These are phyloP conservation scores for Antennarius maculatus DNA, from an alignment of 2,797 vertebrate species.

Conservation along the genomic window DNA sequence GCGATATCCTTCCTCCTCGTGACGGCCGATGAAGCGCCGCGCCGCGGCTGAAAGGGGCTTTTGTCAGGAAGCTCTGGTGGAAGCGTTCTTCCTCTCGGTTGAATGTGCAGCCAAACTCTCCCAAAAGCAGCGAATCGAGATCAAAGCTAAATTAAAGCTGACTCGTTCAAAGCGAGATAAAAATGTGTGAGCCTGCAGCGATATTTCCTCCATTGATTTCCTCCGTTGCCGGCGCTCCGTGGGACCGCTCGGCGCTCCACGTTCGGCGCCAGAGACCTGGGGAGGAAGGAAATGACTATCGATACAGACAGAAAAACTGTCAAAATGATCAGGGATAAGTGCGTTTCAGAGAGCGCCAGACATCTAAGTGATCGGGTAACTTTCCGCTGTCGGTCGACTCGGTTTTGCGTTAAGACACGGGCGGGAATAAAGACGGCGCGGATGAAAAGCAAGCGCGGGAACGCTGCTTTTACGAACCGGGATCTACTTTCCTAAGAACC, in stretches of 20 bases:
- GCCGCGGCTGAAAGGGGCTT: constrained; percentile 67
- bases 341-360: constrained; percentile 54
- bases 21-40: constrained; percentile 67
- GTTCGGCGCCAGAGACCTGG: constrained; percentile 58
- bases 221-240: constrained; percentile 74
- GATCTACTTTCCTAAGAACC: constrained; percentile 59
- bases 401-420: constrained; percentile 48
- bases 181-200: constrained; percentile 84
- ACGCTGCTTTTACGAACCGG: constrained; percentile 59
- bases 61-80: constrained; percentile 74
- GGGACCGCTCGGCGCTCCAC: constrained; percentile 71
- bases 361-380: constrained; percentile 51
- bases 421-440: constrained; percentile 47
- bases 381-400: constrained; percentile 56
- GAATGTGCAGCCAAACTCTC: constrained; percentile 77
- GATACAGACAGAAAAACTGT: constrained; percentile 72
- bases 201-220: constrained; percentile 86
- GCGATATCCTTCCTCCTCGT: constrained; percentile 53
- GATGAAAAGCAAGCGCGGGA: constrained; percentile 43
- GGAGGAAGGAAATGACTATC: constrained; percentile 71
- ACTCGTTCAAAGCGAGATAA: constrained; percentile 87
- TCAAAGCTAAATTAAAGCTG: constrained; percentile 89
- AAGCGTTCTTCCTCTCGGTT: constrained; percentile 76
- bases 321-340: constrained; percentile 67
- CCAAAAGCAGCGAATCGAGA: constrained; percentile 86